Conservation (phyloP, 2,113 vertebrate genomes). For the Pteronura brasiliensis region DNA sequence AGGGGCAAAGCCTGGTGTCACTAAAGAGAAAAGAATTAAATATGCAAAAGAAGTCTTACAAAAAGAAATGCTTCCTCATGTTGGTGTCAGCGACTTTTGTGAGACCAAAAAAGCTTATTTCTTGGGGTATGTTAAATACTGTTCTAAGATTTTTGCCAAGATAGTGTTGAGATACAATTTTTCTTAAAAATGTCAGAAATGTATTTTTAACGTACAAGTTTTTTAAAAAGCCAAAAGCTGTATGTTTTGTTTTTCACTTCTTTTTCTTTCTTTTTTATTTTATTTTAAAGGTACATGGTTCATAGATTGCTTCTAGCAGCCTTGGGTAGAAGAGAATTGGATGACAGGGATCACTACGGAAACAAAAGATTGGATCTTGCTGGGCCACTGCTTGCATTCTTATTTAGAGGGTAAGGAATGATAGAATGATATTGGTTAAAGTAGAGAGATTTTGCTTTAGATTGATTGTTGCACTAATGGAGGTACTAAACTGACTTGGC, state of each 20-base stretch:
- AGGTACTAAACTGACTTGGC: background rate
- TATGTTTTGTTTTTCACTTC: background rate
- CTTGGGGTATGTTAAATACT: slow-evolving; percentile 88
- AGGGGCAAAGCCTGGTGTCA: slow-evolving; percentile 98
- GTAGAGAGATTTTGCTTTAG: background rate
- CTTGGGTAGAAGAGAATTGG: slow-evolving; percentile 94
- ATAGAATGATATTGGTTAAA: background rate
- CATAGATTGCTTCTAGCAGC: slow-evolving; percentile 95
- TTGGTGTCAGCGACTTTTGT: slow-evolving; percentile 99
- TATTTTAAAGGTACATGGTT: slow-evolving; percentile 93
- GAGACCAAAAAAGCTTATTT: slow-evolving; percentile 99
- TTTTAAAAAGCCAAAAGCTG: background rate
- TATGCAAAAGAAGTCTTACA: slow-evolving; percentile 98
- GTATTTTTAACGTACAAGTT: background rate
- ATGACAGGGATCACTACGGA: slow-evolving; percentile 99
- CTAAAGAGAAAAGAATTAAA: slow-evolving; percentile 97
- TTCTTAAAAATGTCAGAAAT: background rate
- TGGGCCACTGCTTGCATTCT: slow-evolving; percentile 94
- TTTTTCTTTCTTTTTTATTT: background rate
- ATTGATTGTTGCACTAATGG: background rate
- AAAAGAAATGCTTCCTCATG: slow-evolving; percentile 98
- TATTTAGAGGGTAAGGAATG: slow-evolving; percentile 93
- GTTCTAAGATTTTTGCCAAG: slow-evolving; percentile 32
- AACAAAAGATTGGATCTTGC: slow-evolving; percentile 99
- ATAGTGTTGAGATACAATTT: background rate